phyloP scores from a whole-genome alignment of 1,140 invertebrate species.

The Galendromus occidentalis region DNA sequence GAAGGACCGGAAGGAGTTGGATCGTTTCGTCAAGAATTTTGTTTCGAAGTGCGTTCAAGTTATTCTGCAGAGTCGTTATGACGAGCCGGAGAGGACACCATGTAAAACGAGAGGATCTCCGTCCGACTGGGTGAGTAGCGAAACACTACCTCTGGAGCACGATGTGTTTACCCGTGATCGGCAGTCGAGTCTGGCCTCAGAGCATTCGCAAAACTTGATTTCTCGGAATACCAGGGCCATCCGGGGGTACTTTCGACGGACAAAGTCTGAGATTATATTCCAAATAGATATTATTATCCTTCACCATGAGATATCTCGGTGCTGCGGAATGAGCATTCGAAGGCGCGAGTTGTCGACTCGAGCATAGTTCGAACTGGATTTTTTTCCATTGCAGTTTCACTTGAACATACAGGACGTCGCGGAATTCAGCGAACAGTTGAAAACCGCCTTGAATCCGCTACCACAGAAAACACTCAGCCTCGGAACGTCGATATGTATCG shows the following conservation, averaged over 20 bases:
- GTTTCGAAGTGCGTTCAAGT: conserved; percentile 1
- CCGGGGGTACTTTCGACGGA: too few species aligned
- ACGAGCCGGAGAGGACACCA: neutral
- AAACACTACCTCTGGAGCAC: too few species aligned
- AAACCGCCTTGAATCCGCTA: neutral
- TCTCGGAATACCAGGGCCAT: too few species aligned
- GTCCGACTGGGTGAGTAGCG: neutral
- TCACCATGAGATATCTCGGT: too few species aligned
- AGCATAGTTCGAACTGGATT: neutral
- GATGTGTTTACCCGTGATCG: too few species aligned
- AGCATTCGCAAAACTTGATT: too few species aligned
- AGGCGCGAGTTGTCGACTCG: too few species aligned
- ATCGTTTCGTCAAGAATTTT: neutral
- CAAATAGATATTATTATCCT: too few species aligned
- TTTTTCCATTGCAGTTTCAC: neutral
- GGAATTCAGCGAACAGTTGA: neutral
- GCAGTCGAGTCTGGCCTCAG: too few species aligned
- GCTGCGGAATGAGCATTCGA: too few species aligned
- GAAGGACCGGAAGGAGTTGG: conserved; percentile 2
- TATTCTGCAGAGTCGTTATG: neutral
- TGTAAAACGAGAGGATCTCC: neutral
- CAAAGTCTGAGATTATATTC: too few species aligned
- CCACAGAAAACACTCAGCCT: neutral
- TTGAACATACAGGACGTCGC: neutral
- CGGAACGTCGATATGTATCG: neutral